Evolutionary conservation across 2,888 invertebrate species (phyloP), one percentile per base, ranked within the genome.

Genomic region (Cheilosia urbana): DNA sequence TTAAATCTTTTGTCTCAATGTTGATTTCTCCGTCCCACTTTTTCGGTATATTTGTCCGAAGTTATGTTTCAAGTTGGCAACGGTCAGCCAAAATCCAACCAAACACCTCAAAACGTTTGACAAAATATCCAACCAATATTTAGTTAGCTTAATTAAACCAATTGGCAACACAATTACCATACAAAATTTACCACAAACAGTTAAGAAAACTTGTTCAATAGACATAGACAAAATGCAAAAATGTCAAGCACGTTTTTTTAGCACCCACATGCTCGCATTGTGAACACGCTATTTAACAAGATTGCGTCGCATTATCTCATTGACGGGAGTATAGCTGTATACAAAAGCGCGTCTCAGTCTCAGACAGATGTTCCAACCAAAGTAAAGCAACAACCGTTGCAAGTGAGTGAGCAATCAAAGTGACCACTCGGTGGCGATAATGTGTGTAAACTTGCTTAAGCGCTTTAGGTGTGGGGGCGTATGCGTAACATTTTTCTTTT

Each of bases 401-500:
- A 45, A 9, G 17, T 19, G 47, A 17, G 71, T 63, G 34, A 47
- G 37, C 55, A 63, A 63, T 63, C n/a, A 17, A 53, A 63, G 17
- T 37, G 27, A 34, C n/a, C 57, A 37, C 45, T 45, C n/a, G 5
- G 45, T 4, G 6, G n/a, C 17, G 45, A 45, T 45, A 17, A n/a
- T 51, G 71, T 21, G 27, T 66, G 65, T 60, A 24, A 65, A 34
- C 51, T 30, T 40, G 57, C 24, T 15, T 21, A 37, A n/a, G 51
- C 53, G 62, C 17, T 47, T 11, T 42, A 47, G 77, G 21, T 37
- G 66, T 53, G 55, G 82, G 34, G 82, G 77, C 77, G 82, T 82
- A 77, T 72, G 76, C 71, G 82, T 76, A 62, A 66, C 71, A 17
- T 49, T 34, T 69, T 21, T 17, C 3, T 21, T 11, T 21, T 49